These are phyloP conservation scores for Nemurella pictetii DNA, from an alignment of 2,888 invertebrate species.

Conservation along the genomic window DNA sequence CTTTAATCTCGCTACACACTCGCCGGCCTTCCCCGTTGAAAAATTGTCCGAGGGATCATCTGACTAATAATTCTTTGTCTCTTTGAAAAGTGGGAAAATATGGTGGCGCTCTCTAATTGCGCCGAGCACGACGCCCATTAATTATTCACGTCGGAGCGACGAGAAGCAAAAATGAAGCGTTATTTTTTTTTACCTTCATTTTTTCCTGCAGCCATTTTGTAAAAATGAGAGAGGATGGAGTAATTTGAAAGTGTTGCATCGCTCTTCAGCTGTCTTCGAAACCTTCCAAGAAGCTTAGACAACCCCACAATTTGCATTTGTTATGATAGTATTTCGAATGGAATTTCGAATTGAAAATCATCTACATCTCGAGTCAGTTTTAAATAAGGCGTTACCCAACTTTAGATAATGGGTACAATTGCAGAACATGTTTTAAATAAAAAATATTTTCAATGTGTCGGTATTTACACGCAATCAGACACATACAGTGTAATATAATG, in stretches of 20 bases:
- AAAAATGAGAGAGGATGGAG: neutral
- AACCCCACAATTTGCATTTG: too few relatives aligned
- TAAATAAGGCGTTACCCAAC: too few relatives aligned
- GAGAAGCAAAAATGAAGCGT: neutral
- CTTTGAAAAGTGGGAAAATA: neutral
- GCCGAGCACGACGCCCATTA: neutral
- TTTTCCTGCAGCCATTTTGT: neutral
- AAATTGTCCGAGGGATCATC: neutral
- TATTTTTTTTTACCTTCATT: neutral
- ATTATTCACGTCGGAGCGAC: neutral
- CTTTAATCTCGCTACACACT: neutral
- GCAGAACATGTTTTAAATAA: too few relatives aligned
- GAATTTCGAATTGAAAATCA: too few relatives aligned
- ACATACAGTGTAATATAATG: neutral
- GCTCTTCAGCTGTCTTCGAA: neutral
- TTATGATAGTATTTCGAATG: too few relatives aligned
- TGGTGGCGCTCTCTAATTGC: neutral
- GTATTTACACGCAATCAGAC: too few relatives aligned
- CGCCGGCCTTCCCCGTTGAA: neutral
- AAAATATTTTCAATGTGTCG: too few relatives aligned
- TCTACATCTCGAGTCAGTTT: too few relatives aligned
- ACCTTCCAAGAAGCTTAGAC: neutral
- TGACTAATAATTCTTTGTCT: neutral
- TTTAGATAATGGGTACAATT: too few relatives aligned
- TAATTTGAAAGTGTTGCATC: neutral